Conservation (phyloP, 2,888 invertebrate species). For the Poecilus cupreus region DNA sequence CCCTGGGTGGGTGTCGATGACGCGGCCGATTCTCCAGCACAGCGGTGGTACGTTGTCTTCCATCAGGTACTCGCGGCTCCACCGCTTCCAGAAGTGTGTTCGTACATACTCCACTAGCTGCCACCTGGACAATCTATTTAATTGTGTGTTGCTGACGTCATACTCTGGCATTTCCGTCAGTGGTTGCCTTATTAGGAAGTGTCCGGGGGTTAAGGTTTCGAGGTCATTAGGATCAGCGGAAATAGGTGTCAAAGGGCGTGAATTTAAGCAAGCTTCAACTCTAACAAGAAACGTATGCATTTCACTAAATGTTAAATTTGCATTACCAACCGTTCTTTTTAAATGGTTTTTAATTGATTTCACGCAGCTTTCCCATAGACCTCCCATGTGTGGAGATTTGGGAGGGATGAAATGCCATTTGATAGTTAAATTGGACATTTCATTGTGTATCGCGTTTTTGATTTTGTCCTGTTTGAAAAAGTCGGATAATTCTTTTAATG, state of each 20-base stretch:
- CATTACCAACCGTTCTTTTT: too few relatives aligned
- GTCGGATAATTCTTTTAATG: too few relatives aligned
- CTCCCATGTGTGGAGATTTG: too few relatives aligned
- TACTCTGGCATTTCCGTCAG: background rate
- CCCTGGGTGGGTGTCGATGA: background rate
- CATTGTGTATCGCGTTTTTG: too few relatives aligned
- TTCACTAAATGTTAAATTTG: background rate
- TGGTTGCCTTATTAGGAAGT: background rate
- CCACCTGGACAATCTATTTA: background rate
- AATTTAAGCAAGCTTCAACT: slow-evolving; percentile 57
- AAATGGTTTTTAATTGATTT: background rate
- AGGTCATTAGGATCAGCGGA: background rate
- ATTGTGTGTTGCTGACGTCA: background rate
- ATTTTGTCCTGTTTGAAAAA: too few relatives aligned
- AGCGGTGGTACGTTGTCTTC: background rate
- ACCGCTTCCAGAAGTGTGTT: background rate
- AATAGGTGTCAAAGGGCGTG: slow-evolving; percentile 27
- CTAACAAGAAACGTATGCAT: slow-evolving; percentile 1
- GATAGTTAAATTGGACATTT: too few relatives aligned
- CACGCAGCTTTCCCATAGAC: too few relatives aligned
- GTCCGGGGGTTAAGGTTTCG: background rate
- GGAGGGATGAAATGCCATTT: too few relatives aligned
- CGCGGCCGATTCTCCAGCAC: background rate
- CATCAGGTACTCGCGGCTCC: background rate
- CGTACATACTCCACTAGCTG: background rate